A percentile compares a stretch with the other conserved stretches of the same genome.
Conservation (phyloP, 2,797 vertebrate genomes). For the Poecilia picta region DNA sequence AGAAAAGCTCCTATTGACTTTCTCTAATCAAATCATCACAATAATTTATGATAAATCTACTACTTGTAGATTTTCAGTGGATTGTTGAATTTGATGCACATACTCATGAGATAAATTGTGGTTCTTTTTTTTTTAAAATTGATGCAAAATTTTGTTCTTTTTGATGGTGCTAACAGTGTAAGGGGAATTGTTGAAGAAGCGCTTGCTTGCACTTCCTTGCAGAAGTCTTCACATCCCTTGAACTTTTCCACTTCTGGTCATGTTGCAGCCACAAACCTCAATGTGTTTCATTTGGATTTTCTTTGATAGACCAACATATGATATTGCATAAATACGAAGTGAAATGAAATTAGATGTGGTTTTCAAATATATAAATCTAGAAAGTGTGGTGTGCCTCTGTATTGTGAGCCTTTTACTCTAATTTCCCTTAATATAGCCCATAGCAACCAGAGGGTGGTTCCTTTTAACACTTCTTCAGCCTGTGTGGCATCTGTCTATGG, state of each 20-base stretch:
- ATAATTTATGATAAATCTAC: too few species aligned
- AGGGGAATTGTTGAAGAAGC: neutral
- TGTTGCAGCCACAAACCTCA: neutral
- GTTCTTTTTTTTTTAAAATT: neutral
- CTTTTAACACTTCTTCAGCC: neutral
- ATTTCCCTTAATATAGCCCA: neutral
- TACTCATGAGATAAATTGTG: neutral
- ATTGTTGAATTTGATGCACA: neutral
- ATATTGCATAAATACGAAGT: neutral
- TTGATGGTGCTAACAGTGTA: neutral
- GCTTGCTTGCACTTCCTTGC: neutral
- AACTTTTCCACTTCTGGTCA: neutral
- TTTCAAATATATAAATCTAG: neutral
- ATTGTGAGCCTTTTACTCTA: neutral
- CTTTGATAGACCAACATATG: neutral
- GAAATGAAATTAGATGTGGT: neutral
- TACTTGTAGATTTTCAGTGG: neutral
- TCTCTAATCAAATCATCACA: neutral
- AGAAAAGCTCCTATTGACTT: neutral
- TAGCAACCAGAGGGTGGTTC: neutral
- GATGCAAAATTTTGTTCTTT: neutral
- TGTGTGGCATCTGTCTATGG: neutral
- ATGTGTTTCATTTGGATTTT: neutral
- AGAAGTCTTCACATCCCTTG: neutral
- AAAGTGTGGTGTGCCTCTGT: neutral